Percentiles rank a stretch among this genome's conserved stretches.
phyloP scores from a whole-genome alignment of 2,888 invertebrate species.

The Tinea trinotella region DNA sequence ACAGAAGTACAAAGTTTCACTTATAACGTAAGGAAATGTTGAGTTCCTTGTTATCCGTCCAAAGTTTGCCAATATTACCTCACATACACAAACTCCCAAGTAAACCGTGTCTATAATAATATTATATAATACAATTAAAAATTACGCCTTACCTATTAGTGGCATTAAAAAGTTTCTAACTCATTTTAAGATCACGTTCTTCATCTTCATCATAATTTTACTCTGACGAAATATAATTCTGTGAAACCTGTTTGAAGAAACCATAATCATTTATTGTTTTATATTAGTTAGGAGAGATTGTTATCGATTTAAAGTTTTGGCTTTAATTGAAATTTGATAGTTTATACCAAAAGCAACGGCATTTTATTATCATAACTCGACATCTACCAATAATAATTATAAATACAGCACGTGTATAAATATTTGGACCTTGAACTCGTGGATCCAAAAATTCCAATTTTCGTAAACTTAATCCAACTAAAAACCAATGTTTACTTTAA shows the following conservation, averaged over 20 bases:
- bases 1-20: constrained; percentile 13
- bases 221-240: not conserved
- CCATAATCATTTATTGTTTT: constrained; percentile 8
- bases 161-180: too few relatives aligned
- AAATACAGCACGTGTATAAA: not conserved
- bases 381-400: constrained; percentile 11
- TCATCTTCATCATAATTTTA: not conserved
- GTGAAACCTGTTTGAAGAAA: constrained; percentile 3
- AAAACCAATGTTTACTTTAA: too few relatives aligned
- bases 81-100: not conserved
- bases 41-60: not conserved
- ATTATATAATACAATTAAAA: not conserved
- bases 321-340: constrained; percentile 51
- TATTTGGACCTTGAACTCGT: not conserved
- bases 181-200: too few relatives aligned
- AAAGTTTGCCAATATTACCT: constrained; percentile 7
- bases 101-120: not conserved
- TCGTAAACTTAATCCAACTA: too few relatives aligned
- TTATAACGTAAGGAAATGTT: not conserved
- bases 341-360: not conserved
- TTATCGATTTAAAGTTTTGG: constrained; percentile 32
- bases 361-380: constrained; percentile 3
- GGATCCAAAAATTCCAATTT: too few relatives aligned
- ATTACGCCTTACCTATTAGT: not conserved
- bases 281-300: constrained; percentile 25